Conservation (phyloP, 2,888 invertebrate species). For the Apotomis betuletana region DNA sequence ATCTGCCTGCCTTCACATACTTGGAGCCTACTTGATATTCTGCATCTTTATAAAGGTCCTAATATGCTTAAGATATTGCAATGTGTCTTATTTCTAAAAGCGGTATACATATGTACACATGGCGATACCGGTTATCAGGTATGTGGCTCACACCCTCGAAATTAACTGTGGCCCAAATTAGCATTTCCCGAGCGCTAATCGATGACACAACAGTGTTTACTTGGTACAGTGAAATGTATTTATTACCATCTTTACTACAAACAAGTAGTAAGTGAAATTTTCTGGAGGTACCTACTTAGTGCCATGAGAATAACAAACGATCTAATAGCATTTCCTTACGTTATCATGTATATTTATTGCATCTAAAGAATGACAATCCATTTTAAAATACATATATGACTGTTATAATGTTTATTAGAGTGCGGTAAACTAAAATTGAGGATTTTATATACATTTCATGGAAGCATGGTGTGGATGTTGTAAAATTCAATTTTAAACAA, state of each 20-base stretch:
- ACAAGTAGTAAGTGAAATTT: too few relatives aligned
- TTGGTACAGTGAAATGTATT: constrained; percentile 4
- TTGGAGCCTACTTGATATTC: constrained; percentile 25
- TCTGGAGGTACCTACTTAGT: too few relatives aligned
- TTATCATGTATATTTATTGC: too few relatives aligned
- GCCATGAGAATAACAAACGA: too few relatives aligned
- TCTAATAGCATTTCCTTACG: too few relatives aligned
- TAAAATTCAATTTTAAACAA: too few relatives aligned
- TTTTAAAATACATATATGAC: too few relatives aligned
- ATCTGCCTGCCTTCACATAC: constrained; percentile 18
- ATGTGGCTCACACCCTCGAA: constrained; percentile 45
- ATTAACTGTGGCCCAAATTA: constrained; percentile 55
- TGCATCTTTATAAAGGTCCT: constrained; percentile 25
- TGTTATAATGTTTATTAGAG: too few relatives aligned
- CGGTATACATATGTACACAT: constrained; percentile 7
- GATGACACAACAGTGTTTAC: constrained; percentile 58
- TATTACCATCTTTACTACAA: not conserved
- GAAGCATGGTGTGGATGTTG: too few relatives aligned
- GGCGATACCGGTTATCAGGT: constrained; percentile 9
- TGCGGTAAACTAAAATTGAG: too few relatives aligned
- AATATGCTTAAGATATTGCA: constrained; percentile 15
- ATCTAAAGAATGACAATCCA: too few relatives aligned
- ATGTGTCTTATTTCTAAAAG: constrained; percentile 20
- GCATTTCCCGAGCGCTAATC: constrained; percentile 53
- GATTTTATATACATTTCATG: too few relatives aligned